These are phyloP conservation scores for Brachycybe producta DNA, from an alignment of 2,888 invertebrate genomes.

Conservation along the genomic window DNA sequence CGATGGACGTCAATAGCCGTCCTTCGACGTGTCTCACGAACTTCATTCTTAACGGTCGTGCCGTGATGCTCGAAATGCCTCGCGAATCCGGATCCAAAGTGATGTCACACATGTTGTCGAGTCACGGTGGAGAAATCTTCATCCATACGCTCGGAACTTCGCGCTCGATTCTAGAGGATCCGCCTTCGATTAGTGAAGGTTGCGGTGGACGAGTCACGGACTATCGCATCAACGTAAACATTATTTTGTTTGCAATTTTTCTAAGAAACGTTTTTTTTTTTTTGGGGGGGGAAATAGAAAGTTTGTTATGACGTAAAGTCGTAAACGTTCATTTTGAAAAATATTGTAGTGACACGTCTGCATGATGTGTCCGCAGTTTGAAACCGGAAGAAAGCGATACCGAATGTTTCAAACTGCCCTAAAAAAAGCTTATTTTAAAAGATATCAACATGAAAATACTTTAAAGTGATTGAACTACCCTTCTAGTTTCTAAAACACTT, in stretches of 20 bases:
- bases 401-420: too few relatives aligned
- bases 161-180: constrained; percentile 78
- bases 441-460: too few relatives aligned
- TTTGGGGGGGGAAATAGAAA: background rate
- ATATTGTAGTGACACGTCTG: too few relatives aligned
- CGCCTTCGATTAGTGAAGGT: constrained; percentile 88
- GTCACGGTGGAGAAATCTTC: constrained; percentile 91
- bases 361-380: too few relatives aligned
- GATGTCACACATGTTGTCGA: constrained; percentile 81
- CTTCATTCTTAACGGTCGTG: constrained; percentile 75
- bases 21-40: constrained; percentile 95
- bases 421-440: too few relatives aligned
- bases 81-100: constrained; percentile 56
- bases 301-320: background rate
- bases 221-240: constrained; percentile 52
- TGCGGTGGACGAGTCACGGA: constrained; percentile 87
- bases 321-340: too few relatives aligned
- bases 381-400: too few relatives aligned
- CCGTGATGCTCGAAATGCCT: constrained; percentile 39
- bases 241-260: background rate
- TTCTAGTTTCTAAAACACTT: too few relatives aligned
- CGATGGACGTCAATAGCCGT: constrained; percentile 89
- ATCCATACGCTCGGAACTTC: constrained; percentile 79
- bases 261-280: too few relatives aligned
- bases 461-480: too few relatives aligned